Conservation (phyloP, 2,888 invertebrate genomes). For the Lycaena phlaeas region DNA sequence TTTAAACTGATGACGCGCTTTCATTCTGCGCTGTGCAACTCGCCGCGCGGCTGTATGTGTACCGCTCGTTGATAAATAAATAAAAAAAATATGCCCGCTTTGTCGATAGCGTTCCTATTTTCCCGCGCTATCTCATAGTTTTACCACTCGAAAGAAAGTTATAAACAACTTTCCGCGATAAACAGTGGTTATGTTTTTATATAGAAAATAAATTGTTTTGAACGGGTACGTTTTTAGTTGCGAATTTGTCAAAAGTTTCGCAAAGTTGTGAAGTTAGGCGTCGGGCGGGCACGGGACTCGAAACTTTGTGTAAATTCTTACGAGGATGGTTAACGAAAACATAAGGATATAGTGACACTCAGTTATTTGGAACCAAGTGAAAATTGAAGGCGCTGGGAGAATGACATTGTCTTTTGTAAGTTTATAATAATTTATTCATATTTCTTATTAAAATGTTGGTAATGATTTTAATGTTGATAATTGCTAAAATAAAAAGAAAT, state of each 20-base stretch:
- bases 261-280: constrained; percentile 23
- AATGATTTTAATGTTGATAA: too few species aligned
- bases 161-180: constrained; percentile 31
- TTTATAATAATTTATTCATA: constrained; percentile 21
- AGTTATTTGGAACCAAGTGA: constrained; percentile 32
- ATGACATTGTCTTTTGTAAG: constrained; percentile 72
- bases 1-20: constrained; percentile 75
- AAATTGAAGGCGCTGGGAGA: constrained; percentile 48
- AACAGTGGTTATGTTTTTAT: constrained; percentile 15
- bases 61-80: constrained; percentile 62
- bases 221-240: constrained; percentile 11
- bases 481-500: too few species aligned
- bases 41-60: constrained; percentile 69
- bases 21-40: constrained; percentile 73
- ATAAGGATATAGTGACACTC: constrained; percentile 28
- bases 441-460: too few species aligned
- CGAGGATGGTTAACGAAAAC: constrained; percentile 26
- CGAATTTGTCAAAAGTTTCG: constrained; percentile 22
- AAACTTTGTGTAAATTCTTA: constrained; percentile 23
- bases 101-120: constrained; percentile 63
- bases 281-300: constrained; percentile 18
- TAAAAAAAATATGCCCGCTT: constrained; percentile 52
- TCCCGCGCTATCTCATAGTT: constrained; percentile 50
- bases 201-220: too few species aligned
- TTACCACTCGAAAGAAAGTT: constrained; percentile 38